Conservation (phyloP, 2,888 invertebrate species). For the Eupithecia insigniata region DNA sequence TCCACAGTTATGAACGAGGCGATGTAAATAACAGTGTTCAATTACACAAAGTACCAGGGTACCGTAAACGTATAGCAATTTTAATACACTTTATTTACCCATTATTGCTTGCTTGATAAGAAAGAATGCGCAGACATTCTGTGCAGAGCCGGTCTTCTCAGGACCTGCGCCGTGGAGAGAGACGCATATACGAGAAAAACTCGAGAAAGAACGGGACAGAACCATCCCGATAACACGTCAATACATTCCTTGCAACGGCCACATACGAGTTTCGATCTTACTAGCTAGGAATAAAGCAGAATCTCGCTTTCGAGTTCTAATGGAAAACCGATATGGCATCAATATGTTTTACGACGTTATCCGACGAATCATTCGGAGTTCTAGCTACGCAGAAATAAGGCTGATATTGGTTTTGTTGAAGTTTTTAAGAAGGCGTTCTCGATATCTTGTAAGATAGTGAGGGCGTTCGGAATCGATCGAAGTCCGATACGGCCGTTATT, state of each 20-base stretch:
- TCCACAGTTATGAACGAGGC: slow-evolving; percentile 38
- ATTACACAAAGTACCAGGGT: slow-evolving; percentile 63
- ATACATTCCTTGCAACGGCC: slow-evolving; percentile 75
- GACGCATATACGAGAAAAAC: slow-evolving; percentile 73
- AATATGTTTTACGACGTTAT: slow-evolving; percentile 76
- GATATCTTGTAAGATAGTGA: slow-evolving; percentile 83
- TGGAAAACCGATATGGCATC: slow-evolving; percentile 84
- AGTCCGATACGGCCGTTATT: slow-evolving; percentile 75
- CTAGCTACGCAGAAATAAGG: slow-evolving; percentile 57
- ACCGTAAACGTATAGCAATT: slow-evolving; percentile 58
- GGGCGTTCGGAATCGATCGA: slow-evolving; percentile 82
- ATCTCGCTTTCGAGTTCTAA: slow-evolving; percentile 60
- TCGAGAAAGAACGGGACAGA: slow-evolving; percentile 72
- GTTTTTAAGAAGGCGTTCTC: slow-evolving; percentile 82
- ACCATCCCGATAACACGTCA: slow-evolving; percentile 83
- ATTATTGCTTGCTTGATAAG: slow-evolving; percentile 70
- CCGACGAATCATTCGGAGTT: slow-evolving; percentile 56
- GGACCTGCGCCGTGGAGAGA: slow-evolving; percentile 74
- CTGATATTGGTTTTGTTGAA: slow-evolving; percentile 51
- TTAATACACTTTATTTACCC: slow-evolving; percentile 66
- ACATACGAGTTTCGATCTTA: slow-evolving; percentile 64
- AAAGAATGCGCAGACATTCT: slow-evolving; percentile 81
- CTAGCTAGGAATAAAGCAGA: slow-evolving; percentile 52
- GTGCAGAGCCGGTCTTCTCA: slow-evolving; percentile 68
- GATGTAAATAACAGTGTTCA: slow-evolving; percentile 49